Percentiles rank a stretch among this genome's conserved stretches.
phyloP scores from a whole-genome alignment of 2,888 invertebrate species.

The Caenorhabditis becei region DNA sequence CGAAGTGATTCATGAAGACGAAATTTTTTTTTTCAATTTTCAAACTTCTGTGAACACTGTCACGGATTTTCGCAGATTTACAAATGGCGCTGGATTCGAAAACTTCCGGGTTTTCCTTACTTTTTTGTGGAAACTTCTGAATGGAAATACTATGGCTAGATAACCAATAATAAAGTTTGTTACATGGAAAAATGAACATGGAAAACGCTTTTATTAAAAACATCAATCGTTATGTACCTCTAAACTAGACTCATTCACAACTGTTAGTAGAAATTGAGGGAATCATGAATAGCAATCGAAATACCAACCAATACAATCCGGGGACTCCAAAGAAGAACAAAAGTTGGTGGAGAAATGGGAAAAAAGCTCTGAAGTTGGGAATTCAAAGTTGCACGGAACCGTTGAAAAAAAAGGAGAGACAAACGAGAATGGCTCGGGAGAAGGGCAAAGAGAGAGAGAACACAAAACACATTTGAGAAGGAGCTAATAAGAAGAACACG shows the following conservation, averaged over 20 bases:
- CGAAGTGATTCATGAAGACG: too few relatives aligned
- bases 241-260: slow-evolving; percentile 29
- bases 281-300: not conserved
- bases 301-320: slow-evolving; percentile 7
- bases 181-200: not conserved
- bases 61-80: too few relatives aligned
- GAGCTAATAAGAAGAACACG: slow-evolving; percentile 25
- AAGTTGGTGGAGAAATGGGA: not conserved
- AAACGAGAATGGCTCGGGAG: slow-evolving; percentile 26
- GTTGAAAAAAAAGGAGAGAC: slow-evolving; percentile 11
- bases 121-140: too few relatives aligned
- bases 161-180: not conserved
- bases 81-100: too few relatives aligned
- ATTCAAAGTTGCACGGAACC: slow-evolving; percentile 40
- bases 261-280: not conserved
- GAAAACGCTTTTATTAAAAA: not conserved
- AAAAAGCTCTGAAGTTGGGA: slow-evolving; percentile 35
- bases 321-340: not conserved
- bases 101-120: too few relatives aligned
- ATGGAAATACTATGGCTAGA: not conserved
- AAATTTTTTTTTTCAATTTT: too few relatives aligned
- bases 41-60: too few relatives aligned
- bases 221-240: not conserved
- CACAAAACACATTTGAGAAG: slow-evolving; percentile 26
- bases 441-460: not conserved